phyloP scores from a whole-genome alignment of 1,140 invertebrate species.

The Bombus fervidus region DNA sequence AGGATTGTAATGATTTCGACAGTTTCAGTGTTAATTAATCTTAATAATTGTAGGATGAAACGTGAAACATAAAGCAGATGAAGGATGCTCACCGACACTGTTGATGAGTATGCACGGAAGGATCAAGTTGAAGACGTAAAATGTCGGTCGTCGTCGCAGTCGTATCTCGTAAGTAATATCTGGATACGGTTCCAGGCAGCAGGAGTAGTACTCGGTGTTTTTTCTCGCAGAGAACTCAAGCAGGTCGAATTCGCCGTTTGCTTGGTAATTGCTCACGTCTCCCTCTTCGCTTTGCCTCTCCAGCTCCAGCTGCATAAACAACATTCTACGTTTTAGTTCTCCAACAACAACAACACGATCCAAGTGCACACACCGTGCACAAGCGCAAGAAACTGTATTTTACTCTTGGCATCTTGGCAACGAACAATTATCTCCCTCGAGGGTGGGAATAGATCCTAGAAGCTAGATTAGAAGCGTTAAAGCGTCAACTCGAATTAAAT shows the following conservation, averaged over 20 bases:
- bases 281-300: constrained; percentile 88
- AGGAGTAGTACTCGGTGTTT: constrained; percentile 88
- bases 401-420: background rate
- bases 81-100: constrained; percentile 86
- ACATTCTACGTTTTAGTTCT: background rate
- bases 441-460: background rate
- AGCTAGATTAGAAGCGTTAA: constrained; percentile 17
- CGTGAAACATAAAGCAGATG: background rate
- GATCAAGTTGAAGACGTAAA: constrained; percentile 96
- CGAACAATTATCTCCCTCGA: background rate
- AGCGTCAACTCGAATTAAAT: constrained; percentile 21
- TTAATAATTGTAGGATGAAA: background rate
- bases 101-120: constrained; percentile 95
- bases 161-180: constrained; percentile 88
- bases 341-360: background rate
- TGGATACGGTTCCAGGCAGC: constrained; percentile 87
- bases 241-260: constrained; percentile 91
- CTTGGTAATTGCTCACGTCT: constrained; percentile 90
- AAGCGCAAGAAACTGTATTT: background rate
- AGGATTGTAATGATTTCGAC: background rate
- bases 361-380: too few species aligned
- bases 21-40: background rate
- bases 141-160: constrained; percentile 90
- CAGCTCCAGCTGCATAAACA: constrained; percentile 85
- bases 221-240: constrained; percentile 88